A percentile compares a stretch with the other conserved stretches of the same genome.
Evolutionary conservation across 2,113 vertebrate genomes (phyloP).

Genomic region (Thunnus thynnus): DNA sequence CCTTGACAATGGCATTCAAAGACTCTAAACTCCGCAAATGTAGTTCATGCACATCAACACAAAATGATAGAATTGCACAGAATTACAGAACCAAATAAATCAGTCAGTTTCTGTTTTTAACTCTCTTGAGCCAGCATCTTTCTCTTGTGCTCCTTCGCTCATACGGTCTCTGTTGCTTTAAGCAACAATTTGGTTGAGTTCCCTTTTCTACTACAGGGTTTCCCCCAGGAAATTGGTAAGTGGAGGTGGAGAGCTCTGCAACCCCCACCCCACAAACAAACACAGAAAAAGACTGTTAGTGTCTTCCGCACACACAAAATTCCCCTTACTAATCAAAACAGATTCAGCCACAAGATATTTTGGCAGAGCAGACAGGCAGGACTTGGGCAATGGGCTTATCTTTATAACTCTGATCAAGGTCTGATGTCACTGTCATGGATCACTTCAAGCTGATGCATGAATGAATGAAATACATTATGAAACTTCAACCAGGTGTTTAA

Average conservation of each 20-base stretch:
- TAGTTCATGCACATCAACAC: not conserved
- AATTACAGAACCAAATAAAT: not conserved
- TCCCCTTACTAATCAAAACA: not conserved
- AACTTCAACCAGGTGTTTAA: too few relatives aligned
- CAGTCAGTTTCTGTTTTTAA: not conserved
- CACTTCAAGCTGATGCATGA: too few relatives aligned
- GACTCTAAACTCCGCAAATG: not conserved
- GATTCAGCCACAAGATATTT: too few relatives aligned
- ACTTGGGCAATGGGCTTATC: too few relatives aligned
- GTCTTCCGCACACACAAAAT: not conserved
- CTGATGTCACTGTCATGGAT: too few relatives aligned
- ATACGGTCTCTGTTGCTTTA: not conserved
- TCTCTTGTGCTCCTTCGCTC: not conserved
- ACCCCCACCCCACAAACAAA: not conserved
- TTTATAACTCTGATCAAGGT: too few relatives aligned
- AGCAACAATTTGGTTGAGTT: not conserved
- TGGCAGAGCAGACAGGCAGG: too few relatives aligned
- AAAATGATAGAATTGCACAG: not conserved
- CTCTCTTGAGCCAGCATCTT: not conserved
- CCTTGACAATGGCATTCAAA: not conserved
- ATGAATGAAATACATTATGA: too few relatives aligned
- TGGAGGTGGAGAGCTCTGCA: not conserved
- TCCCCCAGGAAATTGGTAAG: conserved; percentile 9
- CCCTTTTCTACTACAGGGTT: not conserved
- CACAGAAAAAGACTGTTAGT: not conserved